These are phyloP conservation scores for Rallus limicola DNA, from an alignment of 2,113 vertebrate species.

Conservation along the genomic window DNA sequence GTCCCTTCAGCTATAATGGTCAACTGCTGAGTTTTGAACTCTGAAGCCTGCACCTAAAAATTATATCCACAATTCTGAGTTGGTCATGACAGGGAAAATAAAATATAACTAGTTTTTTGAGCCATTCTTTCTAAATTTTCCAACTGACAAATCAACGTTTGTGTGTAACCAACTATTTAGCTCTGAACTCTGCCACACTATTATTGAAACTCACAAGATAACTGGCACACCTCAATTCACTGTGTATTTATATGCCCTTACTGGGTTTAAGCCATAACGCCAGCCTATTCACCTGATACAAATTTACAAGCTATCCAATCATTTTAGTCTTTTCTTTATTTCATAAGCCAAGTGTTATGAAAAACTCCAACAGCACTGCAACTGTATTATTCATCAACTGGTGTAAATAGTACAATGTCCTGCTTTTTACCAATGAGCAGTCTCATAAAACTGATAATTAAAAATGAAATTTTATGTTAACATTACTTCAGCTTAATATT, in stretches of 20 bases:
- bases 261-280: neutral
- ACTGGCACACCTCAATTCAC: neutral
- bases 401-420: neutral
- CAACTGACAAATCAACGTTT: neutral
- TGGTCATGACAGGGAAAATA: neutral
- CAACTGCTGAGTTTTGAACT: neutral
- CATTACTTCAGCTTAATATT: neutral
- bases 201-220: neutral
- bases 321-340: neutral
- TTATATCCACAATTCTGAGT: neutral
- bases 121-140: neutral
- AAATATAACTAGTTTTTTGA: neutral
- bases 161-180: neutral
- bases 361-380: neutral
- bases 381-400: neutral
- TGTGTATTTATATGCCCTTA: neutral
- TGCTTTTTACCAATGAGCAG: neutral
- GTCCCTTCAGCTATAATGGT: neutral
- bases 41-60: neutral
- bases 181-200: neutral
- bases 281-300: neutral
- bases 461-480: neutral
- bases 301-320: neutral
- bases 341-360: neutral
- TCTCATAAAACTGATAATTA: neutral